These are phyloP conservation scores for Tyrannus savana DNA, from an alignment of 2,113 vertebrate species.

Conservation along the genomic window DNA sequence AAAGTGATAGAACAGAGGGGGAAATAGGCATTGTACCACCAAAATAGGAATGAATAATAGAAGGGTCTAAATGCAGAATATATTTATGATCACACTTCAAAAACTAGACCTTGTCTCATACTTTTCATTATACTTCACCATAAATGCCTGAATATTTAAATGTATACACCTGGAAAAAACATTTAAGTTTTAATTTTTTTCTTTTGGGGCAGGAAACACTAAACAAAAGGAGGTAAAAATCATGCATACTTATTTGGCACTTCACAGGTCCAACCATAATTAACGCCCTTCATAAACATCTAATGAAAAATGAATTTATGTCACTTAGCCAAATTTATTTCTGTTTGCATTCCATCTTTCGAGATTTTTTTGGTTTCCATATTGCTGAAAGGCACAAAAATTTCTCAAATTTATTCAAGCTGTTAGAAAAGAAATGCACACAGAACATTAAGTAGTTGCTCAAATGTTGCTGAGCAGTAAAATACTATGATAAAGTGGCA, in stretches of 20 bases:
- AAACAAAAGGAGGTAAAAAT: not conserved
- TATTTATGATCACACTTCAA: not conserved
- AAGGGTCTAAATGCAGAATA: not conserved
- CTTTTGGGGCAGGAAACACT: not conserved
- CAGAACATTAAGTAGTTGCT: conserved; percentile 79
- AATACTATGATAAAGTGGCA: conserved; percentile 80
- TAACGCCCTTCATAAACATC: conserved; percentile 69
- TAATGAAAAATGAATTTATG: conserved; percentile 80
- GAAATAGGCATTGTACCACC: not conserved
- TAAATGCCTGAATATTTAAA: not conserved
- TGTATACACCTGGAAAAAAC: not conserved
- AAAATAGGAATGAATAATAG: not conserved
- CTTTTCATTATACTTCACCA: not conserved
- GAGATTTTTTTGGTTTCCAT: conserved; percentile 55
- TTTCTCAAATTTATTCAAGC: conserved; percentile 74
- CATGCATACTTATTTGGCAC: not conserved
- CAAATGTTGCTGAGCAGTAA: conserved; percentile 80
- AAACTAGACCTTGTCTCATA: not conserved
- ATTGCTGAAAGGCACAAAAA: conserved; percentile 70
- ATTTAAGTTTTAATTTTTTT: not conserved
- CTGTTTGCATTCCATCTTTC: conserved; percentile 64
- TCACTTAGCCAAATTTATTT: conserved; percentile 75
- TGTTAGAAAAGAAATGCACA: conserved; percentile 66
- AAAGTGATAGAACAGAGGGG: not conserved
- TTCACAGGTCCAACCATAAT: conserved; percentile 53